Conservation (phyloP, 2,113 vertebrate genomes). For the Heteronetta atricapilla region DNA sequence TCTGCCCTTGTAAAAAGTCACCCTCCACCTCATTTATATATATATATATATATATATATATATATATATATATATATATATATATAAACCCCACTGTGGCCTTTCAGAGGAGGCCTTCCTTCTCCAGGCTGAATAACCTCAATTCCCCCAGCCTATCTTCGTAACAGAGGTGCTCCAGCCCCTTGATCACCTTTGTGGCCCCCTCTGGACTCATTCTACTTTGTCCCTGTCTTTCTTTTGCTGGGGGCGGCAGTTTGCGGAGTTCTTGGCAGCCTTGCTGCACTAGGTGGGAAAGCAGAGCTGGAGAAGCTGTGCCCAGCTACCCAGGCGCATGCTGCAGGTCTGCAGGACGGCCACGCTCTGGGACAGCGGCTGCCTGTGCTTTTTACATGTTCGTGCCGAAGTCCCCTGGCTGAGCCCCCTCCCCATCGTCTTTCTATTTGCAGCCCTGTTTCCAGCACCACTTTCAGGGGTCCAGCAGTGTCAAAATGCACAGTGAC, state of each 20-base stretch:
- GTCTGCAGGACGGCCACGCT: background rate
- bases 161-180: too few relatives aligned
- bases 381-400: background rate
- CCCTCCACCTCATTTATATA: too few relatives aligned
- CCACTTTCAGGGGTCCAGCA: background rate
- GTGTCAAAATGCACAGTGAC: background rate
- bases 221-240: too few relatives aligned
- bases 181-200: too few relatives aligned
- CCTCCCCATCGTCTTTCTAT: background rate
- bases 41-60: too few relatives aligned
- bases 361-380: rapidly evolving
- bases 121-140: too few relatives aligned
- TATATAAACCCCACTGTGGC: too few relatives aligned
- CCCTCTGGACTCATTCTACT: too few relatives aligned
- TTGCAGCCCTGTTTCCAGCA: background rate
- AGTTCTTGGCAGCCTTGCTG: background rate
- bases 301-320: background rate
- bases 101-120: too few relatives aligned
- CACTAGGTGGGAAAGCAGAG: background rate
- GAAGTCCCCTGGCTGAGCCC: background rate
- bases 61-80: too few relatives aligned
- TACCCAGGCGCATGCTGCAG: background rate
- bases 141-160: too few relatives aligned
- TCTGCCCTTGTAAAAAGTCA: too few relatives aligned
- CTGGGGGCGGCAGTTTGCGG: background rate